Evolutionary conservation across 2,888 invertebrate genomes (phyloP).

Genomic region (Bugula neritina): DNA sequence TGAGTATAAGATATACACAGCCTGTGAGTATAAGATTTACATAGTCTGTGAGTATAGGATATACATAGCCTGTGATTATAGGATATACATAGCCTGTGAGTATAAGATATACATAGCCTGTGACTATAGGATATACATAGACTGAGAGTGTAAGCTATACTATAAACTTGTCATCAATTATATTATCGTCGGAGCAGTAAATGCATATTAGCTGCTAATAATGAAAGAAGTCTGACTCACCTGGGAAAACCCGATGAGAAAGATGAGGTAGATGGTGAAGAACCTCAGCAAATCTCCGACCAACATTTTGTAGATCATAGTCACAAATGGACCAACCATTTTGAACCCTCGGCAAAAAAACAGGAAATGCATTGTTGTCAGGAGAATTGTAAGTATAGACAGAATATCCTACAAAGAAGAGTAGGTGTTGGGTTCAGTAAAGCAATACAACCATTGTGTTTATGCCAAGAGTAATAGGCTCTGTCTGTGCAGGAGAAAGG

Average conservation of each 20-base stretch:
- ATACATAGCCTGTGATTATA: conserved; percentile 24
- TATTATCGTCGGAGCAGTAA: too few species aligned
- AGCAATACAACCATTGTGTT: too few species aligned
- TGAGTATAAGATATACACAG: neutral
- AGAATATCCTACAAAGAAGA: conserved; percentile 85
- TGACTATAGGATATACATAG: conserved; percentile 26
- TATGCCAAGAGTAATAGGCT: too few species aligned
- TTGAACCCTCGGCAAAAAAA: conserved; percentile 97
- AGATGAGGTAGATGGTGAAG: conserved; percentile 90
- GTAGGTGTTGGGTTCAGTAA: too few species aligned
- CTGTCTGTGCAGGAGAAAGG: too few species aligned
- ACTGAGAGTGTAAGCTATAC: conserved; percentile 13
- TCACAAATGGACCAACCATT: conserved; percentile 97
- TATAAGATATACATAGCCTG: conserved; percentile 26
- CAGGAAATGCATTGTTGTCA: conserved; percentile 90
- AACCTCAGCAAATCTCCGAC: conserved; percentile 91
- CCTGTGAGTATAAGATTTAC: neutral
- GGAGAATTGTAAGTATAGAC: conserved; percentile 86
- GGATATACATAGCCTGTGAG: conserved; percentile 24
- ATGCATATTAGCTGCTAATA: too few species aligned
- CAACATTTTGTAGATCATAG: conserved; percentile 98
- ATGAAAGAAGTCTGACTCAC: too few species aligned
- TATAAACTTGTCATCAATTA: too few species aligned
- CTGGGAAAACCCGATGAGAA: conserved; percentile 90
- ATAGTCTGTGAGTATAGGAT: conserved; percentile 15